A percentile compares a stretch with the other conserved stretches of the same genome.
Evolutionary conservation across 2,797 vertebrate species (phyloP).

Genomic region (Eurystomus glaucurus): DNA sequence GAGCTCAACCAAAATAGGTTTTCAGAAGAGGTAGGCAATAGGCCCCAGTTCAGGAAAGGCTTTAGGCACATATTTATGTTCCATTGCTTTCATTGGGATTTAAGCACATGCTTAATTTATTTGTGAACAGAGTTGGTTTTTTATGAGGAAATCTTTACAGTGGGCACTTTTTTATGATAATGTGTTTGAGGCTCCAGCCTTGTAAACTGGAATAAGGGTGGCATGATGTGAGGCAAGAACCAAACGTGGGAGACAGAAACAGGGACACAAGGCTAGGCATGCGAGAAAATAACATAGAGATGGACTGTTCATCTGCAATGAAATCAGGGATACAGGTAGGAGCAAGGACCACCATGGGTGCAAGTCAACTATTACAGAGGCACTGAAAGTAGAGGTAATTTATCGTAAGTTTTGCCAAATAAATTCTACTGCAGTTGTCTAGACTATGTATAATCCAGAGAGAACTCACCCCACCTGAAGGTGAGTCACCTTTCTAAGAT

Average conservation of each 20-base stretch:
- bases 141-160: slow-evolving; percentile 63
- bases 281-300: accelerated
- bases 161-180: slow-evolving; percentile 61
- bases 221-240: slow-evolving; percentile 7
- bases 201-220: slow-evolving; percentile 46
- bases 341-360: accelerated
- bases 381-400: background rate
- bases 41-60: background rate
- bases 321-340: accelerated
- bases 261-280: background rate
- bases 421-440: background rate
- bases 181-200: background rate
- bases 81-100: slow-evolving; percentile 48
- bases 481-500: background rate
- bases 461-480: background rate
- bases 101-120: slow-evolving; percentile 70
- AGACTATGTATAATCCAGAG: background rate
- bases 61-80: slow-evolving; percentile 65
- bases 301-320: background rate
- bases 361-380: background rate
- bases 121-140: slow-evolving; percentile 57
- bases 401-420: background rate
- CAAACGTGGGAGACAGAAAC: background rate
- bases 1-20: background rate
- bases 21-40: slow-evolving; percentile 32